A percentile compares a stretch with the other conserved stretches of the same genome.
Evolutionary conservation across 2,797 vertebrate species (phyloP).

Genomic region (Diceros bicornis): DNA sequence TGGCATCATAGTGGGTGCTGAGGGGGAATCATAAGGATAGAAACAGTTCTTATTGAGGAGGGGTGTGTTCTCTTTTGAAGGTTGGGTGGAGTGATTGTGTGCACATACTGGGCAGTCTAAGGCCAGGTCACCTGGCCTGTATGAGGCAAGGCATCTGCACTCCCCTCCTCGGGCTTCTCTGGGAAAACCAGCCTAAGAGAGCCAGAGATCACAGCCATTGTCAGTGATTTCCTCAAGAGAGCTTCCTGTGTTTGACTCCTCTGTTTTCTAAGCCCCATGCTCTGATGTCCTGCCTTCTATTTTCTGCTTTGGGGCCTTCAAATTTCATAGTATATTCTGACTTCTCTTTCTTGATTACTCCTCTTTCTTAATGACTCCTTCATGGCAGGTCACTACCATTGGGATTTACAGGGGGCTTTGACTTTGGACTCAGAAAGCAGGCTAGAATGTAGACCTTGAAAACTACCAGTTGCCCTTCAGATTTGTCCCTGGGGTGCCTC

Average conservation of each 20-base stretch:
- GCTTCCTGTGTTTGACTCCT: background rate
- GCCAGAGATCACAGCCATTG: background rate
- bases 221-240: background rate
- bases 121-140: background rate
- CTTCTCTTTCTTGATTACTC: conserved; percentile 12
- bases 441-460: background rate
- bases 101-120: background rate
- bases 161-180: background rate
- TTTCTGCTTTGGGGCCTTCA: conserved; percentile 34
- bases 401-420: background rate
- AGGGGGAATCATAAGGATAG: background rate
- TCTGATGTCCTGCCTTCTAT: background rate
- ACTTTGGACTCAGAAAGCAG: conserved; percentile 21
- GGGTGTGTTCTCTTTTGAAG: background rate
- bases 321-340: conserved; percentile 20
- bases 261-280: background rate
- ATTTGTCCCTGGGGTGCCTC: conserved; percentile 11
- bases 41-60: conserved; percentile 26
- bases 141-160: background rate
- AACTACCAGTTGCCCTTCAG: background rate
- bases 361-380: background rate
- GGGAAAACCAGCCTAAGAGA: conserved; percentile 28
- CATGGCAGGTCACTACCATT: background rate
- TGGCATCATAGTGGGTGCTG: background rate
- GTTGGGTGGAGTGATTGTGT: background rate